phyloP scores from a whole-genome alignment of 2,888 invertebrate genomes.

The Caenorhabditis imperialis region DNA sequence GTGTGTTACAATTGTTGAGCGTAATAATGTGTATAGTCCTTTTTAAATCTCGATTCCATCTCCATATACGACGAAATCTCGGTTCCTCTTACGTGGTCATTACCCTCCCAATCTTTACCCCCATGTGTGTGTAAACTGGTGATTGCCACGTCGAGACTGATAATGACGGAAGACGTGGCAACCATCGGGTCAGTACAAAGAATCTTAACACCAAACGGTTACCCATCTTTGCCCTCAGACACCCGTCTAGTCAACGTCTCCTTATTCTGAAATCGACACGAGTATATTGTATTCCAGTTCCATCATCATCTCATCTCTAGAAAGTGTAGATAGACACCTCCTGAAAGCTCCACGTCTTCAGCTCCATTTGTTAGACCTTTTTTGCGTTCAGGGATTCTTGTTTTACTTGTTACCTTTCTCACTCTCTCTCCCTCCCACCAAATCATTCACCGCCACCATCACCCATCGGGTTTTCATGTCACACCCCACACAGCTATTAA shows the following conservation, averaged over 20 bases:
- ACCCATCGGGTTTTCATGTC: slow-evolving; percentile 2
- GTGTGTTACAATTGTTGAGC: slow-evolving; percentile 50
- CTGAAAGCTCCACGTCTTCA: no score
- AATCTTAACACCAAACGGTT: neutral
- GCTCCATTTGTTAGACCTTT: no score
- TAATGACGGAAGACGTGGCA: slow-evolving; percentile 50
- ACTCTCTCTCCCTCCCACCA: slow-evolving; percentile 27
- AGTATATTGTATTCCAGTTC: neutral
- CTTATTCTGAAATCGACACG: no score
- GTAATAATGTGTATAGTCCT: slow-evolving; percentile 40
- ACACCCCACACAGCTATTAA: slow-evolving; percentile 26
- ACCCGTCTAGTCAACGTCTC: slow-evolving; percentile 1
- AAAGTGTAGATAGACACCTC: no score
- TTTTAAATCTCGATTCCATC: slow-evolving; percentile 1
- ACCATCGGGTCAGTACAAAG: slow-evolving; percentile 35
- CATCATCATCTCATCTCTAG: slow-evolving; percentile 1
- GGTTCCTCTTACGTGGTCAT: slow-evolving; percentile 47
- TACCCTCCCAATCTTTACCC: slow-evolving; percentile 21
- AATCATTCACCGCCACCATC: slow-evolving; percentile 14
- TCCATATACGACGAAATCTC: slow-evolving; percentile 35
- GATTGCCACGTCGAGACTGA: neutral
- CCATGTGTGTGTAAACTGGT: neutral
- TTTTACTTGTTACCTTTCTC: slow-evolving; percentile 27
- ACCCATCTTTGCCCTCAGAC: neutral
- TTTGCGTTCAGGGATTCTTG: slow-evolving; percentile 39